Base-by-base conservation (phyloP, 1,140 invertebrate genomes). In the Leptestheria dahalacensis region DNA sequence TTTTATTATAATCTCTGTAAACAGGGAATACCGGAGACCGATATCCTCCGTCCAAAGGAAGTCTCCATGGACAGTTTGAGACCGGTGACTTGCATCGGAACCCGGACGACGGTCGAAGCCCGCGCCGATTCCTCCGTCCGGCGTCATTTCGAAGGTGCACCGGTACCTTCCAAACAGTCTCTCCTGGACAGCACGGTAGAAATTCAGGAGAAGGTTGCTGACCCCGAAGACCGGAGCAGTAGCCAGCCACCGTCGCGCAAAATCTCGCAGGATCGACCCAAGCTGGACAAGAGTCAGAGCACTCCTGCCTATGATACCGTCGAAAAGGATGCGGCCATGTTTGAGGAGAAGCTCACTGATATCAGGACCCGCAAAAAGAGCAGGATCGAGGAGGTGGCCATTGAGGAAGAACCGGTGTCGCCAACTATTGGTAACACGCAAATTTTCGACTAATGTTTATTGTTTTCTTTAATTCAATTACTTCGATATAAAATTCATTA, bases 281-380 rank as follows among this genome's bases (percentile, higher is more conserved):
- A 64, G 12, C 50, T 86, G 47, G 84, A 87, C 70, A 86, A 86
- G 70, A 84, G 82, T 65, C 78, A 83, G 66, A 86, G 83, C 62
- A 85, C 83, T 3, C 84, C 84, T 0, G 81, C 82, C 0, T 86
- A 86, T 69, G 83, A 86, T 69, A 48, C 61, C 18, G 62, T 64
- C 15, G 53, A 48, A 1, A 62, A 63, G 11, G 58, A 57, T 20
- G 49, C 57, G n/a, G 41, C 26, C 28, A 28, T 33, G 3, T 59
- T 62, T 48, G 49, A 51, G 25, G 33, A 52, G 29, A 55, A 48
- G 51, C 21, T 58, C 46, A 53, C 57, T n/a, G 61, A 57, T 25
- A 48, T 56, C 12, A 53, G 49, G 20, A 3, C 46, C 18, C 61
- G 61, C 47, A 60, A 60, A 49, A 47, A 53, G 11, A 62, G 48